phyloP scores from a whole-genome alignment of 2,113 vertebrate genomes.

The Romanogobio albipinnatus region DNA sequence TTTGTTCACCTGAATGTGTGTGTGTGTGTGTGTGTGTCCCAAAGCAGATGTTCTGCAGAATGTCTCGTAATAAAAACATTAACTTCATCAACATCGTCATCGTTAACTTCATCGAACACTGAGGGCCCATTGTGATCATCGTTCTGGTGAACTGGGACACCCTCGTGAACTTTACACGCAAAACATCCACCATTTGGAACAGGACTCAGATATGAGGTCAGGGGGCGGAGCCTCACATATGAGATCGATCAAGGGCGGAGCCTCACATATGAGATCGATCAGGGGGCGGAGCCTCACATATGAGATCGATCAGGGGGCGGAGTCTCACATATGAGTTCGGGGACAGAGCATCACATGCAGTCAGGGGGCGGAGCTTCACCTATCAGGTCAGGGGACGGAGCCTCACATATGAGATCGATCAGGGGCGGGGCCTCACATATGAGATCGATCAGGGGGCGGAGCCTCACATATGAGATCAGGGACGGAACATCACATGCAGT shows the following conservation, averaged over 20 bases:
- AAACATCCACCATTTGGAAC: neutral
- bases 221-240: neutral
- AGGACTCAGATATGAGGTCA: neutral
- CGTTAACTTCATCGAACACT: no score
- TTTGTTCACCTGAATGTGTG: no score
- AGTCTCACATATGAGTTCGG: neutral
- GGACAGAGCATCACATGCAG: no score
- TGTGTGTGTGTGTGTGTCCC: neutral
- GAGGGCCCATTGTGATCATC: neutral
- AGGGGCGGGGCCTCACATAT: neutral
- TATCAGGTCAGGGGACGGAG: no score
- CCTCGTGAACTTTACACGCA: neutral
- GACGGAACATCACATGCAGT: rapidly evolving
- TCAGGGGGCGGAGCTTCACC: no score
- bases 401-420: neutral
- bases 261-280: no score
- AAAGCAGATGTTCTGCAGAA: neutral
- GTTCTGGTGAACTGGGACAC: neutral
- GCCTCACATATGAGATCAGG: no score
- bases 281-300: neutral
- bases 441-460: no score
- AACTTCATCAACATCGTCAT: no score
- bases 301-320: neutral
- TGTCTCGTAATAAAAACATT: neutral
- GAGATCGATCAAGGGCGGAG: no score